Evolutionary conservation across 53 echinoderm and acorn worm genomes (phyloP).

Genomic region (Paracentrotus lividus): DNA sequence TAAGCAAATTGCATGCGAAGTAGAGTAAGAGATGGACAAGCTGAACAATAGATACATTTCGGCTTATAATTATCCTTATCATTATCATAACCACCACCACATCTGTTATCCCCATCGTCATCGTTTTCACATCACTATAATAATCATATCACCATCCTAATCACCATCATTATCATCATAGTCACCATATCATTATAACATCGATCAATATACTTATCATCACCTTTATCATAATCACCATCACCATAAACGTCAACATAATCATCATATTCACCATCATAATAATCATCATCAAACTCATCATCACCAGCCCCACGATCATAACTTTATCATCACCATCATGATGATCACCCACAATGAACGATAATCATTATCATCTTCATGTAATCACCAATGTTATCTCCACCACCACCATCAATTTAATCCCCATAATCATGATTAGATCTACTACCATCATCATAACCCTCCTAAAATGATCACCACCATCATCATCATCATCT

Average conservation of each 20-base stretch:
- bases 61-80: not conserved
- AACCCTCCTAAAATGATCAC: no score
- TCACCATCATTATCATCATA: constrained; percentile 56
- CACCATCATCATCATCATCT: not conserved
- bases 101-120: not conserved
- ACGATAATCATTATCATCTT: no score
- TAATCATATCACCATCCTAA: not conserved
- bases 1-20: no score
- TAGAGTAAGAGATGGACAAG: no score
- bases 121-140: not conserved
- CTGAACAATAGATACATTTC: no score
- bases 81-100: not conserved
- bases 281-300: not conserved
- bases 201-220: constrained; percentile 22
- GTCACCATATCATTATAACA: constrained; percentile 35
- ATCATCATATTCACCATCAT: not conserved
- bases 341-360: no score
- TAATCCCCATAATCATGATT: no score
- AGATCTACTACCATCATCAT: no score
- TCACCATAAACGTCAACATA: not conserved
- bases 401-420: no score
- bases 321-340: no score
- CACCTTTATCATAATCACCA: constrained; percentile 18
- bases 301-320: no score
- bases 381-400: no score